phyloP scores from a whole-genome alignment of 2,113 vertebrate genomes.

The Todiramphus saurophagus region DNA sequence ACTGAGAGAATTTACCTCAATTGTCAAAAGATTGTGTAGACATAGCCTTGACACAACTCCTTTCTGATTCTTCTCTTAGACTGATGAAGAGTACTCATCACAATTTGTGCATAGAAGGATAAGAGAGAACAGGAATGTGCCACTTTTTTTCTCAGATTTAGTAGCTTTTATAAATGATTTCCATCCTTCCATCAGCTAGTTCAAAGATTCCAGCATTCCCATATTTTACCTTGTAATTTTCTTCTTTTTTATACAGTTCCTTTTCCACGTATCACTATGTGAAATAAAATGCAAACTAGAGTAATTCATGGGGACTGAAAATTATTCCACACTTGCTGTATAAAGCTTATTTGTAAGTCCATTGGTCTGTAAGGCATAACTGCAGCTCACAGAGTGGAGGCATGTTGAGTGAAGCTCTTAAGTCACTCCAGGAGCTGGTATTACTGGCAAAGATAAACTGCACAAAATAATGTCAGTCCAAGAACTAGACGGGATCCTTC shows the following conservation, averaged over 20 bases:
- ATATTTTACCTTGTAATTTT: background rate
- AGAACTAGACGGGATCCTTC: background rate
- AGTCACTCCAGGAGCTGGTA: background rate
- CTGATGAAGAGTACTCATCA: background rate
- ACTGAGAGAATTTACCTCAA: background rate
- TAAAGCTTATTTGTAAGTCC: background rate
- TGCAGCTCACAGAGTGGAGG: background rate
- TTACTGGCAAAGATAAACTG: background rate
- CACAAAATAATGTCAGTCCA: background rate
- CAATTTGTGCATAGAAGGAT: background rate
- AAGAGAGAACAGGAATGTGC: background rate
- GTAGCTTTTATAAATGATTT: background rate
- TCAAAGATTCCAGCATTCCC: background rate
- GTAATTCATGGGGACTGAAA: background rate
- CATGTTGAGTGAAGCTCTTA: background rate
- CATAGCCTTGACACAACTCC: background rate
- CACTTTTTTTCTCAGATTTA: background rate
- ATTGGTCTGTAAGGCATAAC: background rate
- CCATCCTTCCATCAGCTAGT: background rate
- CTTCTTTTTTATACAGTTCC: background rate
- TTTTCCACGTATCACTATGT: background rate
- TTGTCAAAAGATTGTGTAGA: background rate
- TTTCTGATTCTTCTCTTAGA: background rate
- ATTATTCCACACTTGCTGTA: background rate
- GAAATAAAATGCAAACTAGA: background rate